Percentiles rank a stretch among this genome's conserved stretches.
phyloP scores from a whole-genome alignment of 2,888 invertebrate genomes.

The Falcaria lacertinaria region DNA sequence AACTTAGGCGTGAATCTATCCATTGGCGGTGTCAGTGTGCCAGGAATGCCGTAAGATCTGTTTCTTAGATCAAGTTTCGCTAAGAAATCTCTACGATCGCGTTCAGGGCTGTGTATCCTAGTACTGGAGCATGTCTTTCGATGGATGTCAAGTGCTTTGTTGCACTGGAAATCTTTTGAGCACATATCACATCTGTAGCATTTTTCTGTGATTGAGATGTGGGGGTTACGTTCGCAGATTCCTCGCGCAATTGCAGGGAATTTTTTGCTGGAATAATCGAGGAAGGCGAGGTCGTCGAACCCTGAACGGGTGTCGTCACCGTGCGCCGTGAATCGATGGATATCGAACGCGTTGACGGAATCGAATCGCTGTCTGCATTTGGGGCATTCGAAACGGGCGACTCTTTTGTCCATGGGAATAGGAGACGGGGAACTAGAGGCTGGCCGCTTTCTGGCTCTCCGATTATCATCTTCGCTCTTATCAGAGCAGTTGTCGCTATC shows the following conservation, averaged over 20 bases:
- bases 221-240: conserved; percentile 83
- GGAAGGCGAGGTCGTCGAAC: conserved; percentile 85
- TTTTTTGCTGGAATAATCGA: conserved; percentile 90
- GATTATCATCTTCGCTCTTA: conserved; percentile 72
- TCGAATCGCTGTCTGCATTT: conserved; percentile 87
- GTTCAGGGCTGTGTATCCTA: conserved; percentile 72
- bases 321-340: conserved; percentile 84
- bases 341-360: conserved; percentile 84
- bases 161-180: conserved; percentile 85
- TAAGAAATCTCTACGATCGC: conserved; percentile 87
- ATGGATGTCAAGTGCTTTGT: conserved; percentile 84
- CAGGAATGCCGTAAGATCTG: conserved; percentile 79
- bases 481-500: conserved; percentile 80
- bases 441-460: conserved; percentile 60
- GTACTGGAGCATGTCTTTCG: conserved; percentile 68
- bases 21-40: conserved; percentile 66
- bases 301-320: conserved; percentile 80
- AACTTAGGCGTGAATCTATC: conserved; percentile 64
- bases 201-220: conserved; percentile 79
- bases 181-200: conserved; percentile 86
- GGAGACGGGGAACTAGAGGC: conserved; percentile 61
- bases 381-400: conserved; percentile 81
- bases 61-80: conserved; percentile 88
- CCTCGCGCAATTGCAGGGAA: conserved; percentile 88
- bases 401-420: conserved; percentile 61